Base-by-base conservation (phyloP, 2,888 invertebrate species). In the Diarsia dahlii region DNA sequence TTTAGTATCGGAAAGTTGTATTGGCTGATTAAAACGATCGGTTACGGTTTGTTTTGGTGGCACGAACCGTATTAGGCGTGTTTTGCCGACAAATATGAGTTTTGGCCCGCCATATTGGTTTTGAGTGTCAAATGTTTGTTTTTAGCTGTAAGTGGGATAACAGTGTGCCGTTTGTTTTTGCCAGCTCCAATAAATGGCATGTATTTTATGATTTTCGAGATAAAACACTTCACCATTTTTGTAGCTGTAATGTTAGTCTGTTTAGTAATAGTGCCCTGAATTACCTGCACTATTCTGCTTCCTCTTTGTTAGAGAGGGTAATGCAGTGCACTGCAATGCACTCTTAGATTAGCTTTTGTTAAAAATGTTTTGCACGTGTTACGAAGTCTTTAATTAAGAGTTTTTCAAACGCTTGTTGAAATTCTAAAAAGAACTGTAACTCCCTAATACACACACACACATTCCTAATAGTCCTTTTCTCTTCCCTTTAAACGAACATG, bases 11-110 rank as follows among this genome's bases (percentile, higher is more conserved):
- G 65, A 46, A 78, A 73, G 63, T 80, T 74, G 82, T 86, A 80
- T 88, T 76, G 87, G 64, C 71, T 78, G 80, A 87, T 87, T 74
- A 83, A 81, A 87, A 81, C 77, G 78, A 34, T 34, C 74, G 45
- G 58, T 78, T 66, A 76, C 71, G 74, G 77, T 74, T 67, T 68
- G 75, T 78, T 84, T 74, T 74, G 76, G 58, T 71, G n/a, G n/a
- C 45, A 45, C 45, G 9, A 46, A 45, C n/a, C n/a, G n/a, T 63
- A 63, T 63, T 63, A 45, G 34, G 45, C n/a, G 45, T 54, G 34
- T 73, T 74, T 54, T 69, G 68, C 46, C 50, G 18, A 65, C 45
- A 65, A 77, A 71, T 73, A 54, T 74, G 48, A 2, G 46, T 68
- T 28, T 60, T 56, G 23, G 28, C 2, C 2, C 58, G 45, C 39